These are phyloP conservation scores for Zaprionus camerounensis DNA, from an alignment of 1,140 invertebrate genomes.

Conservation along the genomic window DNA sequence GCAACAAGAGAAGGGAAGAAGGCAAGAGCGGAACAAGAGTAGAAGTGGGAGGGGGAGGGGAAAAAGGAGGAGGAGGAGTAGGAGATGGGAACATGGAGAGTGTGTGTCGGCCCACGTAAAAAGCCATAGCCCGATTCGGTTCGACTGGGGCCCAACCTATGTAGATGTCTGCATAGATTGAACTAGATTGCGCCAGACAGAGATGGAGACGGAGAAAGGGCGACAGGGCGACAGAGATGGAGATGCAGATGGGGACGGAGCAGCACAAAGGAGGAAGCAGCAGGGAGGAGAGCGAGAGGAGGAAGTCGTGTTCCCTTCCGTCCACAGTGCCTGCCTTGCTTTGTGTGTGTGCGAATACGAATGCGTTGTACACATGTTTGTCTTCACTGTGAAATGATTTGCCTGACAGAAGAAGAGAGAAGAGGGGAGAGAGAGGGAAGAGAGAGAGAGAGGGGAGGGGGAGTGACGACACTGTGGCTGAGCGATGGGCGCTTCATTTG, in stretches of 20 bases:
- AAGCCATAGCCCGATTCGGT: neutral
- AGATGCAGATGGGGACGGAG: neutral
- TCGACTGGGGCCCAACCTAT: conserved; percentile 34
- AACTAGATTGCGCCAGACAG: conserved; percentile 35
- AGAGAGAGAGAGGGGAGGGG: conserved; percentile 8
- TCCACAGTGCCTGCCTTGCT: conserved; percentile 38
- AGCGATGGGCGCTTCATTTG: conserved; percentile 77
- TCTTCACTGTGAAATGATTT: conserved; percentile 71
- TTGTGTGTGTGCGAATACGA: conserved; percentile 26
- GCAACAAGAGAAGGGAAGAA: conserved; percentile 25
- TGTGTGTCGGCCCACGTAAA: conserved; percentile 37
- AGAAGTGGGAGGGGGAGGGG: neutral
- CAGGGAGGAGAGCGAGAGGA: neutral
- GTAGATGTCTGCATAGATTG: conserved; percentile 55
- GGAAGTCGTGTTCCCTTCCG: neutral
- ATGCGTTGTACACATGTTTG: conserved; percentile 40
- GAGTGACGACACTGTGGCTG: neutral
- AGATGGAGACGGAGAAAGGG: conserved; percentile 6
- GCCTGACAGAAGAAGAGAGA: neutral
- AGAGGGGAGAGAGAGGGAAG: neutral
- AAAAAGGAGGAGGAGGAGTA: neutral
- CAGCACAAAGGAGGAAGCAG: neutral
- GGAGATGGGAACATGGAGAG: conserved; percentile 9
- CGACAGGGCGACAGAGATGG: conserved; percentile 1
- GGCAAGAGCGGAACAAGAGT: neutral